Conservation (phyloP, 2,888 invertebrate species). For the Branchellion lobata region DNA sequence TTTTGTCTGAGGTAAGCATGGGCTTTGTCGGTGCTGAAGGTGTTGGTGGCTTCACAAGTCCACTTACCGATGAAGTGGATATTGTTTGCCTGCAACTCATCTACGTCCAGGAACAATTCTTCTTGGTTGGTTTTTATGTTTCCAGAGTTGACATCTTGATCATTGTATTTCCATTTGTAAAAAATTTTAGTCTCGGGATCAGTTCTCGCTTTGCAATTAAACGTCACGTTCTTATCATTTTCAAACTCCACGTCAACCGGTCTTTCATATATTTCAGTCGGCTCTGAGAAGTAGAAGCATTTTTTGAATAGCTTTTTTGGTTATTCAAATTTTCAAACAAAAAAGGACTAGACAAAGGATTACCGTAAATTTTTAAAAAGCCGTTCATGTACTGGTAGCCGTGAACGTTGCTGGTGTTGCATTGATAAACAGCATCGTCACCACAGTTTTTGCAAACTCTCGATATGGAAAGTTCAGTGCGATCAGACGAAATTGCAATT, state of each 20-base stretch:
- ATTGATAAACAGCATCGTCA: slow-evolving; percentile 47
- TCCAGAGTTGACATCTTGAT: slow-evolving; percentile 12
- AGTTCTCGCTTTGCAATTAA: slow-evolving; percentile 44
- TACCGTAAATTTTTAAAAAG: slow-evolving; percentile 51
- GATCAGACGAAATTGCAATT: slow-evolving; percentile 13
- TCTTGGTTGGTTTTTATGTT: slow-evolving; percentile 28
- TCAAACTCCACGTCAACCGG: slow-evolving; percentile 39
- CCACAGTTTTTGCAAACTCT: slow-evolving; percentile 48
- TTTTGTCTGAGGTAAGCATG: neutral
- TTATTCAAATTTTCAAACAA: slow-evolving; percentile 5
- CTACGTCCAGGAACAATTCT: slow-evolving; percentile 21
- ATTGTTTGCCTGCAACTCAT: slow-evolving; percentile 28
- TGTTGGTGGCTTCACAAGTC: slow-evolving; percentile 45
- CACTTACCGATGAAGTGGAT: slow-evolving; percentile 28
- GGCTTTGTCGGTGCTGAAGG: slow-evolving; percentile 25
- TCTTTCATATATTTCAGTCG: slow-evolving; percentile 35
- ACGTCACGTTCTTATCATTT: slow-evolving; percentile 32
- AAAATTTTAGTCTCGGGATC: slow-evolving; percentile 49
- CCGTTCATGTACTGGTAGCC: slow-evolving; percentile 48
- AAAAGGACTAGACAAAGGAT: slow-evolving; percentile 30
- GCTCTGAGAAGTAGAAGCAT: slow-evolving; percentile 40
- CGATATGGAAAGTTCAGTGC: slow-evolving; percentile 43
- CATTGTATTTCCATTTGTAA: slow-evolving; percentile 45
- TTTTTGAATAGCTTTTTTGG: neutral
- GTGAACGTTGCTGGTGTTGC: slow-evolving; percentile 50